phyloP scores from a whole-genome alignment of 2,888 invertebrate species.

The Drosophila meridionalis region DNA sequence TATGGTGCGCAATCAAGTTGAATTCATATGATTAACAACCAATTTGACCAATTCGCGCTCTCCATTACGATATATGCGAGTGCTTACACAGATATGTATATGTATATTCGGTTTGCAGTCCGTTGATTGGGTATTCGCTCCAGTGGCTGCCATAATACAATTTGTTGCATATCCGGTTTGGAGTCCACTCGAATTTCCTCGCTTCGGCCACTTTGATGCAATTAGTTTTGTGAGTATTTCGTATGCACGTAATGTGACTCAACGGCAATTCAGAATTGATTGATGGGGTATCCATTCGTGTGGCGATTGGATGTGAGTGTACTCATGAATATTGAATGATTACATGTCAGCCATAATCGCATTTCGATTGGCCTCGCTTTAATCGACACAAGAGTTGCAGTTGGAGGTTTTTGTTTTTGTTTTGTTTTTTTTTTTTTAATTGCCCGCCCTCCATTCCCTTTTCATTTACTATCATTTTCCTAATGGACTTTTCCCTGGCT shows the following conservation, averaged over 20 bases:
- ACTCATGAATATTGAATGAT: constrained; percentile 59
- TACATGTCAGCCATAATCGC: constrained; percentile 49
- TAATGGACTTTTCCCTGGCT: constrained; percentile 45
- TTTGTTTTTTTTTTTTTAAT: constrained; percentile 27
- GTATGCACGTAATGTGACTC: constrained; percentile 49
- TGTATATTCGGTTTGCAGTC: constrained; percentile 3
- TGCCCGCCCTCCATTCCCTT: constrained; percentile 14
- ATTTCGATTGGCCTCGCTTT: constrained; percentile 43
- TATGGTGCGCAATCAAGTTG: constrained; percentile 14
- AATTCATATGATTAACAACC: constrained; percentile 24
- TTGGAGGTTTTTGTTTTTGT: not conserved
- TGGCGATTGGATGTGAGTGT: constrained; percentile 22
- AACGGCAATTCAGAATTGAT: constrained; percentile 61
- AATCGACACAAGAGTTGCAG: constrained; percentile 10
- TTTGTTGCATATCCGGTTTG: constrained; percentile 45
- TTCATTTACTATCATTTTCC: constrained; percentile 19
- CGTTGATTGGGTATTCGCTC: constrained; percentile 32
- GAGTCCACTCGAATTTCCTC: constrained; percentile 43
- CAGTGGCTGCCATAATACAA: constrained; percentile 32
- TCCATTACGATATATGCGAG: constrained; percentile 13
- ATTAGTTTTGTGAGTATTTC: constrained; percentile 51
- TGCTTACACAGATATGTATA: not conserved
- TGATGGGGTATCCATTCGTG: constrained; percentile 44
- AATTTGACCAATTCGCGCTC: not conserved
- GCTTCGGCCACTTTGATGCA: constrained; percentile 45